phyloP scores from a whole-genome alignment of 1,140 invertebrate species.

The Bombus vancouverensis region DNA sequence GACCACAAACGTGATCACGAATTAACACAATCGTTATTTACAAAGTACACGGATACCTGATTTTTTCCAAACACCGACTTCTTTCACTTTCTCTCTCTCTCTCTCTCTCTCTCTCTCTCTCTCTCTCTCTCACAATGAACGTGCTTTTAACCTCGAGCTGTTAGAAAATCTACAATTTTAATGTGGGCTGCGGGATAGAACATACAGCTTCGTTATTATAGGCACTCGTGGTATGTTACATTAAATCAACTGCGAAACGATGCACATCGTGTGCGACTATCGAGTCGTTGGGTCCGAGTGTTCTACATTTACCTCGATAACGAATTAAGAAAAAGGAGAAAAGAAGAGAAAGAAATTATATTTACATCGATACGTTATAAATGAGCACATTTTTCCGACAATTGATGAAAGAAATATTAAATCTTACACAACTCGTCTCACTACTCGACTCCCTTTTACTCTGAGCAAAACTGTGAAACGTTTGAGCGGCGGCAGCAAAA shows the following conservation, averaged over 20 bases:
- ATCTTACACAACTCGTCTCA: slow-evolving; percentile 58
- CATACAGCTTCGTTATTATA: slow-evolving; percentile 48
- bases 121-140: not conserved
- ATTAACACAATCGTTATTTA: slow-evolving; percentile 28
- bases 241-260: slow-evolving; percentile 46
- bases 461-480: slow-evolving; percentile 23
- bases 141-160: not conserved
- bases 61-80: not conserved
- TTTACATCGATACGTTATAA: slow-evolving; percentile 60
- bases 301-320: not conserved
- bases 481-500: slow-evolving; percentile 41
- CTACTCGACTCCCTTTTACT: slow-evolving; percentile 52
- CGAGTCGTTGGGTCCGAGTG: not conserved
- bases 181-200: not conserved
- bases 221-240: slow-evolving; percentile 65
- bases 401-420: slow-evolving; percentile 69
- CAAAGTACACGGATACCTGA: slow-evolving; percentile 11
- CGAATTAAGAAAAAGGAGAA: not conserved
- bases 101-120: no score
- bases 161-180: not conserved
- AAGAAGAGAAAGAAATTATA: not conserved
- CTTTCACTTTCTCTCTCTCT: no score
- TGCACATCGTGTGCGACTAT: not conserved
- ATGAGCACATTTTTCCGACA: slow-evolving; percentile 72
- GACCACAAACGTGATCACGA: slow-evolving; percentile 28